phyloP scores from a whole-genome alignment of 2,888 invertebrate genomes.

The Amblyjoppa fuscipennis region DNA sequence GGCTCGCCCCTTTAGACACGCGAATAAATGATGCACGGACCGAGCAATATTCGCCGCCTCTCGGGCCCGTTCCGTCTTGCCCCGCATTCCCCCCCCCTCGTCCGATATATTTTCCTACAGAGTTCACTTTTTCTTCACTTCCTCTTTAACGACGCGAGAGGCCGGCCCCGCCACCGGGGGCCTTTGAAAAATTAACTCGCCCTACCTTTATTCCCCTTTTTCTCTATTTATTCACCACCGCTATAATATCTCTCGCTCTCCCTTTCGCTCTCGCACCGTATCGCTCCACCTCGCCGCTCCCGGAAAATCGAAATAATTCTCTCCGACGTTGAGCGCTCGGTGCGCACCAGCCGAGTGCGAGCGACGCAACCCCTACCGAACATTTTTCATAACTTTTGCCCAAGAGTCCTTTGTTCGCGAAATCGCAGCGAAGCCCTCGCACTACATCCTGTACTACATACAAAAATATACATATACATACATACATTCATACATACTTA shows the following conservation, averaged over 20 bases:
- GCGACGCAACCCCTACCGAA: slow-evolving; percentile 44
- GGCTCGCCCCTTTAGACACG: too few relatives aligned
- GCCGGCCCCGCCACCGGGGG: not conserved
- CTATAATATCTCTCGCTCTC: not conserved
- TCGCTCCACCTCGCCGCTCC: slow-evolving; percentile 15
- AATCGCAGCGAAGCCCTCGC: slow-evolving; percentile 45
- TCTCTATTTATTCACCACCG: slow-evolving; percentile 19
- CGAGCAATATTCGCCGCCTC: too few relatives aligned
- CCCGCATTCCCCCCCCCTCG: not conserved
- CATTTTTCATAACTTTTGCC: slow-evolving; percentile 68
- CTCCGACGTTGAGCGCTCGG: slow-evolving; percentile 46
- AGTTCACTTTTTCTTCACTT: slow-evolving; percentile 11
- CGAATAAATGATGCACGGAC: too few relatives aligned
- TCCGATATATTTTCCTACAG: not conserved
- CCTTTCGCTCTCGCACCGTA: not conserved
- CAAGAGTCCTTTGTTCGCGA: slow-evolving; percentile 65
- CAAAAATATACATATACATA: slow-evolving; percentile 11
- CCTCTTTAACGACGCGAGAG: slow-evolving; percentile 13
- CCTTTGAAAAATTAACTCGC: slow-evolving; percentile 46
- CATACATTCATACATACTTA: too few relatives aligned
- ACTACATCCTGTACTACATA: slow-evolving; percentile 23
- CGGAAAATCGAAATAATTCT: slow-evolving; percentile 70
- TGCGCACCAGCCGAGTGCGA: slow-evolving; percentile 44
- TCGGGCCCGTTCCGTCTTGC: not conserved
- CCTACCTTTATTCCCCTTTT: slow-evolving; percentile 34